A percentile compares a stretch with the other conserved stretches of the same genome.
Conservation (phyloP, 2,797 vertebrate genomes). For the Rhabdophis nuchalis region DNA sequence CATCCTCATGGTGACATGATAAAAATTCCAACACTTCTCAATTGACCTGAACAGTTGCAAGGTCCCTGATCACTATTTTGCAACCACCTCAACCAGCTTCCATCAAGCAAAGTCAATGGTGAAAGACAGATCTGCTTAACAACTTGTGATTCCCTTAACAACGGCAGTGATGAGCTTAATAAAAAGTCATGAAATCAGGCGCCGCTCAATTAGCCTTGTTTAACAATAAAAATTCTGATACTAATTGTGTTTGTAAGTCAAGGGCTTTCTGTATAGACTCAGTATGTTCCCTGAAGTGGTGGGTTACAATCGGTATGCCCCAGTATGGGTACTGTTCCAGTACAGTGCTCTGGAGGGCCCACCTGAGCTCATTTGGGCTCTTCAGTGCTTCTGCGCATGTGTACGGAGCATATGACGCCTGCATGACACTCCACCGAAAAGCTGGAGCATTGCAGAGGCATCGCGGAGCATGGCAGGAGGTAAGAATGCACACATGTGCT, state of each 20-base stretch:
- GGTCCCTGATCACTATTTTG: neutral
- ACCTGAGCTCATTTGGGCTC: too few species aligned
- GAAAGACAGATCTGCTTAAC: neutral
- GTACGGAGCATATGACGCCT: too few species aligned
- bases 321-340: too few species aligned
- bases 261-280: neutral
- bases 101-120: neutral
- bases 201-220: neutral
- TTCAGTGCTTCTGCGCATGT: too few species aligned
- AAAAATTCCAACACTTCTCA: neutral
- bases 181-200: neutral
- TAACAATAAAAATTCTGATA: neutral
- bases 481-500: too few species aligned
- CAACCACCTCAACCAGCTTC: neutral
- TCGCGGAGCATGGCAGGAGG: too few species aligned
- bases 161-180: neutral
- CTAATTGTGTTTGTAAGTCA: neutral
- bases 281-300: neutral
- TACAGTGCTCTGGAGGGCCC: too few species aligned
- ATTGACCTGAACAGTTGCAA: neutral
- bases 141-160: neutral
- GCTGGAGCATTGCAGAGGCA: too few species aligned
- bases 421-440: too few species aligned
- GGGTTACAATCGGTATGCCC: too few species aligned
- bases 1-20: neutral